phyloP scores from a whole-genome alignment of 2,113 vertebrate species.

The Callipepla californica region DNA sequence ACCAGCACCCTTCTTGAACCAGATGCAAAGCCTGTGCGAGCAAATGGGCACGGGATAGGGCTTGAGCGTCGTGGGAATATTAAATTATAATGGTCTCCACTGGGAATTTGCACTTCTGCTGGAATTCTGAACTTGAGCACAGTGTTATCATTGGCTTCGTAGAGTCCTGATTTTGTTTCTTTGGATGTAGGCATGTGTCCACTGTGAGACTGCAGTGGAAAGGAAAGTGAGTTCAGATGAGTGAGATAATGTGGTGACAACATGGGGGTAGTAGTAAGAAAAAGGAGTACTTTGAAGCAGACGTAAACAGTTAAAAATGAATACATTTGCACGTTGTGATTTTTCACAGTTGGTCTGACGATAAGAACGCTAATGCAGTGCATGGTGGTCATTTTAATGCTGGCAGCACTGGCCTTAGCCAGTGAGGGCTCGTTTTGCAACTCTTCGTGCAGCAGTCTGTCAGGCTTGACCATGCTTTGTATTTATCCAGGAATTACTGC shows the following conservation, averaged over 20 bases:
- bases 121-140: not conserved
- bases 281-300: not conserved
- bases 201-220: not conserved
- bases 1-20: not conserved
- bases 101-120: not conserved
- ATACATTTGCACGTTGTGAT: not conserved
- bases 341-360: not conserved
- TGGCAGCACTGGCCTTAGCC: not conserved
- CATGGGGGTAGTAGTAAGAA: not conserved
- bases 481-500: slow-evolving; percentile 27
- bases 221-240: not conserved
- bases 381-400: not conserved
- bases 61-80: not conserved
- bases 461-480: slow-evolving; percentile 24
- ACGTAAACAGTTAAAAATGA: not conserved
- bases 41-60: not conserved
- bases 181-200: not conserved
- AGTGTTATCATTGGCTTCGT: not conserved
- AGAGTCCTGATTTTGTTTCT: not conserved
- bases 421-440: not conserved
- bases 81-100: not conserved
- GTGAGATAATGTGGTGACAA: not conserved
- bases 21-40: not conserved
- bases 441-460: not conserved
- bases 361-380: not conserved